Evolutionary conservation across 2,888 invertebrate species (phyloP).

Genomic region (Amphipoea oculea): DNA sequence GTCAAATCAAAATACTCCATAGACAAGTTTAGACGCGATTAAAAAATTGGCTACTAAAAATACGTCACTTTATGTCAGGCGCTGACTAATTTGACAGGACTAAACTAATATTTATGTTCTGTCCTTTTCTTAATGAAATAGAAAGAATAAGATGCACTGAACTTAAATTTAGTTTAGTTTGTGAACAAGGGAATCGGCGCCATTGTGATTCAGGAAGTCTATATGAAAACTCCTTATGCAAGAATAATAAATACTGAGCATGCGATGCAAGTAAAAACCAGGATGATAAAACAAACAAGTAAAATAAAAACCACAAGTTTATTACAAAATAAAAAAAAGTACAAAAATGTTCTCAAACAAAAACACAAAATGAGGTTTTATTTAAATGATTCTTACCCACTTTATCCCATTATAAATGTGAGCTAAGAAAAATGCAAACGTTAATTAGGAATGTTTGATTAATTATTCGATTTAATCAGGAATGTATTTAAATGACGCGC

Average conservation of each 20-base stretch:
- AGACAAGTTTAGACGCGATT: too few species aligned
- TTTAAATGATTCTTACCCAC: slow-evolving; percentile 58
- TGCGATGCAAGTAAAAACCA: slow-evolving; percentile 25
- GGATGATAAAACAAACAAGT: slow-evolving; percentile 49
- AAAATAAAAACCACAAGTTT: slow-evolving; percentile 36
- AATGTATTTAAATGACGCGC: slow-evolving; percentile 55
- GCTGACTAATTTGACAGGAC: too few species aligned
- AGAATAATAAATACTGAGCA: background rate
- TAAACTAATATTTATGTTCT: too few species aligned
- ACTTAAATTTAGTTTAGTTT: too few species aligned
- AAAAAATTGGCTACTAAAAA: too few species aligned
- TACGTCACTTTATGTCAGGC: too few species aligned
- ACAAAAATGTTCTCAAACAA: slow-evolving; percentile 32
- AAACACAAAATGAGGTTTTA: slow-evolving; percentile 31
- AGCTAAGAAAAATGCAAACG: slow-evolving; percentile 63
- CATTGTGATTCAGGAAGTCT: background rate
- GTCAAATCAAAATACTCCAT: too few species aligned
- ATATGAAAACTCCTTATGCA: background rate
- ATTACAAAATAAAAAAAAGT: slow-evolving; percentile 34
- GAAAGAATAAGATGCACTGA: too few species aligned
- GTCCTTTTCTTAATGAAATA: too few species aligned
- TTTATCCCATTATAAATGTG: slow-evolving; percentile 51
- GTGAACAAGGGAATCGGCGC: too few species aligned
- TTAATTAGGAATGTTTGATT: slow-evolving; percentile 46
- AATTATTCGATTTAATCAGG: slow-evolving; percentile 43